Percentiles rank a stretch among this genome's conserved stretches.
These are phyloP conservation scores for Urocolius indicus DNA, from an alignment of 2,113 vertebrate species.

Conservation along the genomic window DNA sequence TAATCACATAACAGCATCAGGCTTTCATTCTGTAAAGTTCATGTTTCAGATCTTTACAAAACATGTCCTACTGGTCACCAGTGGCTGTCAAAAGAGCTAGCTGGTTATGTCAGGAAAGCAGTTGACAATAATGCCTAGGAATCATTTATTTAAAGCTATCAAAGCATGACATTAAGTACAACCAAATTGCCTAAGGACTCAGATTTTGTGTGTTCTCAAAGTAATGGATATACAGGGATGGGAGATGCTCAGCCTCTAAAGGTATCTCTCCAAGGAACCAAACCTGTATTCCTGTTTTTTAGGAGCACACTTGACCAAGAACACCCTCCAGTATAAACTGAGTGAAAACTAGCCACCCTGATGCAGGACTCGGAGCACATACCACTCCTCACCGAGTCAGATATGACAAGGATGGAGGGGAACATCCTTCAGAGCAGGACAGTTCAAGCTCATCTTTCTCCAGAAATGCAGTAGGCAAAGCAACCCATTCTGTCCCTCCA, in stretches of 20 bases:
- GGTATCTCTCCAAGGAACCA: not conserved
- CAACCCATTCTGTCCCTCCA: fast-evolving
- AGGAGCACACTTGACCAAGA: fast-evolving
- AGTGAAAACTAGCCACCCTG: not conserved
- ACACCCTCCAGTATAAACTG: not conserved
- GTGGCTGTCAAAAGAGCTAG: not conserved
- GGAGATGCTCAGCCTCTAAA: not conserved
- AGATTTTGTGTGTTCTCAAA: not conserved
- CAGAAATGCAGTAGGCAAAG: fast-evolving
- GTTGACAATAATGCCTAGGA: not conserved
- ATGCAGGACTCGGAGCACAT: fast-evolving
- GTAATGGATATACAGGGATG: fast-evolving
- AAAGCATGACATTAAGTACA: not conserved
- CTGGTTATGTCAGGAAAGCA: not conserved
- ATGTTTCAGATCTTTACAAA: not conserved
- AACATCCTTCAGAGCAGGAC: not conserved
- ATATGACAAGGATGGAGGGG: fast-evolving
- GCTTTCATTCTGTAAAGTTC: not conserved
- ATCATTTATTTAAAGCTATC: not conserved
- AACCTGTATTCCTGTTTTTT: not conserved
- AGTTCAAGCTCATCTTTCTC: not conserved
- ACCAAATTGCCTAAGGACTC: not conserved
- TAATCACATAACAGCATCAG: not conserved
- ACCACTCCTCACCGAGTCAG: not conserved
- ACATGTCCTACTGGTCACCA: not conserved